Evolutionary conservation across 2,888 invertebrate species (phyloP).

Genomic region (Meteorus colon): DNA sequence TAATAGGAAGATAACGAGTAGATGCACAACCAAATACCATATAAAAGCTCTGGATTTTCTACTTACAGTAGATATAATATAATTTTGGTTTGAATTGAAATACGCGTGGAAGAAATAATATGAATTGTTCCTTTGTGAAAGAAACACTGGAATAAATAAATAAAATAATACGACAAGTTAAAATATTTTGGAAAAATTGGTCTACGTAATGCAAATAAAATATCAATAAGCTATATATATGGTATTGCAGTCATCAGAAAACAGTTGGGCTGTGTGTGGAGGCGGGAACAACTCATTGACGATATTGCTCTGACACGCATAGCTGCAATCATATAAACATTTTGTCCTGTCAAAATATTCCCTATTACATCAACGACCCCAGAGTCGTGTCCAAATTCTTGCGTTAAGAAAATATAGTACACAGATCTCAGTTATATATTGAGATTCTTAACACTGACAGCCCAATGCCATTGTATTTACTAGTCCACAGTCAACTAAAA

Average conservation of each 20-base stretch:
- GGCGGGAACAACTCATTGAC: conserved; percentile 94
- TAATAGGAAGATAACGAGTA: conserved; percentile 66
- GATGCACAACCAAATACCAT: conserved; percentile 66
- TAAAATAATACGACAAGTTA: conserved; percentile 43
- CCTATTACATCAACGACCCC: conserved; percentile 15
- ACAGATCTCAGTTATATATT: neutral
- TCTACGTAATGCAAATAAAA: conserved; percentile 24
- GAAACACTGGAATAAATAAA: conserved; percentile 21
- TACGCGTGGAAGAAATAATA: neutral
- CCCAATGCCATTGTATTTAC: conserved; percentile 8
- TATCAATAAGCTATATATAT: conserved; percentile 52
- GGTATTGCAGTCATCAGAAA: conserved; percentile 63
- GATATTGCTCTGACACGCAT: conserved; percentile 92
- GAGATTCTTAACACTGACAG: neutral
- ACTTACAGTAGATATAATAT: neutral
- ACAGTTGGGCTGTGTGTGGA: conserved; percentile 69
- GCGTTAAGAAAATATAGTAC: conserved; percentile 18
- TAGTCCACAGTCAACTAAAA: neutral
- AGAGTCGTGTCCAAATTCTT: neutral
- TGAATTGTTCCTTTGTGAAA: conserved; percentile 1
- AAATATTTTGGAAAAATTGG: conserved; percentile 45
- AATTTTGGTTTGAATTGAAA: neutral
- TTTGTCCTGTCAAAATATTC: conserved; percentile 60
- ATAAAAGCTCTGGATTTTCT: conserved; percentile 28
- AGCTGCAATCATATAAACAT: conserved; percentile 85